Evolutionary conservation across 2,797 vertebrate genomes (phyloP).

Genomic region (Echiichthys vipera): DNA sequence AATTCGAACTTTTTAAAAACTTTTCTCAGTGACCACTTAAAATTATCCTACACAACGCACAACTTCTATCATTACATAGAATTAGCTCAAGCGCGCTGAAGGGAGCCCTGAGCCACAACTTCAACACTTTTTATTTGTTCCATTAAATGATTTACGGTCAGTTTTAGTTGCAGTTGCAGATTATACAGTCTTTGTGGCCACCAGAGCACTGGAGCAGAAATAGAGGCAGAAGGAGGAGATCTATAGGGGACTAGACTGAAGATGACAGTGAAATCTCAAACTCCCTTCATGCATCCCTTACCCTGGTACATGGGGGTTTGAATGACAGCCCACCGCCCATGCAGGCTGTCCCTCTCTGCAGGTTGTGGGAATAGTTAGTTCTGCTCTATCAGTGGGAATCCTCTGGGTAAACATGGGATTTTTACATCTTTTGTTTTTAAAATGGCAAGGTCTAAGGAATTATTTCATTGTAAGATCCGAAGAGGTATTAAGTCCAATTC

Average conservation of each 20-base stretch:
- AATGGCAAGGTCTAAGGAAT: not conserved
- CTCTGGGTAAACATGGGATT: conserved; percentile 43
- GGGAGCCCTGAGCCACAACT: not conserved
- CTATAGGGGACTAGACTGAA: conserved; percentile 58
- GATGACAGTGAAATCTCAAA: conserved; percentile 74
- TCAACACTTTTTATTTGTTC: conserved; percentile 24
- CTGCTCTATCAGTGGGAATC: conserved; percentile 55
- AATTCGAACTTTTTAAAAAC: not conserved
- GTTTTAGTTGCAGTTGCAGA: conserved; percentile 43
- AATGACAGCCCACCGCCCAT: conserved; percentile 64
- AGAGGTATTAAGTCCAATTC: conserved; percentile 4
- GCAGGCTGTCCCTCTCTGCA: conserved; percentile 51
- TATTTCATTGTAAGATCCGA: conserved; percentile 8
- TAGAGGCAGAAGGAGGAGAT: conserved; percentile 37
- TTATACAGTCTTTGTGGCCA: conserved; percentile 53
- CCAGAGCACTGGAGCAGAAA: conserved; percentile 59
- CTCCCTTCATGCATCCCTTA: conserved; percentile 73
- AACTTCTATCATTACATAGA: not conserved
- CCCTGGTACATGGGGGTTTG: conserved; percentile 62
- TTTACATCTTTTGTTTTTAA: conserved; percentile 49
- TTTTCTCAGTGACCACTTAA: not conserved
- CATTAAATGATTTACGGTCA: conserved; percentile 48
- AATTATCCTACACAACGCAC: not conserved
- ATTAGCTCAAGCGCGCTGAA: not conserved
- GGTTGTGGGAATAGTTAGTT: conserved; percentile 59